Base-by-base conservation (phyloP, 2,888 invertebrate genomes). In the Aplocera efformata region DNA sequence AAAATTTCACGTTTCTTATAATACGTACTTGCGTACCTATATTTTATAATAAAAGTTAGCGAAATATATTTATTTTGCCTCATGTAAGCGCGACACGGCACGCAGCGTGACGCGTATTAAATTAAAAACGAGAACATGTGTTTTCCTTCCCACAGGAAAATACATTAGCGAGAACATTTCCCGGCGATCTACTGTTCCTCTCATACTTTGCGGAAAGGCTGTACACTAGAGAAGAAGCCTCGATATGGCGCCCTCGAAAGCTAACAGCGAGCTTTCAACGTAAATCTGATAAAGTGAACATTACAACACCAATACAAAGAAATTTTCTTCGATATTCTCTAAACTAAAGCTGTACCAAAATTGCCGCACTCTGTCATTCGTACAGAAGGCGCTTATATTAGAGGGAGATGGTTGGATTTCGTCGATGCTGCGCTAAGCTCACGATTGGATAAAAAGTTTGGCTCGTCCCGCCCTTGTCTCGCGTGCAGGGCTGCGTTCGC, bases 141-240 rank as follows among this genome's bases (percentile, higher is more conserved):
- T 88, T 88, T 88, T 86, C 71, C 80, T 86, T 86, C 86, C 83
- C 86, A 83, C 82, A 86, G 85, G 85, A 85, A 88, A 88, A 85
- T 79, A 84, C 79, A 86, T 86, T 85, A 86, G 84, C 78, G 68
- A 63, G 67, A 77, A 79, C 83, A 86, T 85, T 86, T 86, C 74
- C 86, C 79, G 74, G 62, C 45, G 43, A 50, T 57, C 50, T 9
- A 25, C 55, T 48, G 25, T 84, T 82, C 55, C 66, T 58, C 31
- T 83, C 70, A 10, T 60, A 56, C 80, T 7, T 17, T 26, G 32
- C 20, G 32, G 6, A 25, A 17, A 13, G 7, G 13, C 43, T 22
- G 10, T 40, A 23, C 13, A 52, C 30, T 37, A 45, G 72, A 83
- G 53, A 64, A 70, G 63, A 72, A 72, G 53, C 55, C 43, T 43